Base-by-base conservation (phyloP, 2,888 invertebrate genomes). In the Drosophila greeni region DNA sequence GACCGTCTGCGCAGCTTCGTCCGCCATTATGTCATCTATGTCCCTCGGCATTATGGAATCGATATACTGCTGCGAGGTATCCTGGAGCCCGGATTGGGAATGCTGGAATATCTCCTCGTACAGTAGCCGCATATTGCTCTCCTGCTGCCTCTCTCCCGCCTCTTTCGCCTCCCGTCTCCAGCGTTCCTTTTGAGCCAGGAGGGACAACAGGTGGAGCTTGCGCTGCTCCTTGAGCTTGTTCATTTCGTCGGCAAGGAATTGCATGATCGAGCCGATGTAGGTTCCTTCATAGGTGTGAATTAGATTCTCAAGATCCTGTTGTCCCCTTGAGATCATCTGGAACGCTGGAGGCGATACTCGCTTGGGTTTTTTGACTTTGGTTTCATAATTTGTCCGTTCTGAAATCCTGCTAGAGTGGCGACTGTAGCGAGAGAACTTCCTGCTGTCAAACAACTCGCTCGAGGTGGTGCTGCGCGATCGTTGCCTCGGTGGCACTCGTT, bases 61-160 rank as follows among this genome's bases (percentile, higher is more conserved):
- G 42, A 94, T 88, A 83, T 92, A 94, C 5, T 90, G 86, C 62
- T 92, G 91, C 0, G 93, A 91, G 0, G 91, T 90, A 40, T 91
- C 91, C 81, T 91, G 91, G 34, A 84, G 81, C 0, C 76, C 60
- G 9, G 72, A 40, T 42, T 76, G 68, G 18, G 90, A 90, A 89
- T 94, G 93, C 86, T 92, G 93, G 85, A 95, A 96, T 85, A 96
- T 92, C 86, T 95, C 94, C 74, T 96, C 95, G 72, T 95, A 93
- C 81, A 95, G 93, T 7, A 91, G 87, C 5, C 95, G 89, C 39
- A 94, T 89, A 60, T 92, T 90, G 70, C 94, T 92, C 85, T 96
- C 96, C 48, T 91, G 91, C 86, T 96, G 95, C 23, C 95, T 89
- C 47, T 93, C 89, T 1, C 95, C 95, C 5, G 94, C 94, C 87